Conservation (phyloP, 2,113 vertebrate genomes). For the Lepidiolamprologus cunningtoni region DNA sequence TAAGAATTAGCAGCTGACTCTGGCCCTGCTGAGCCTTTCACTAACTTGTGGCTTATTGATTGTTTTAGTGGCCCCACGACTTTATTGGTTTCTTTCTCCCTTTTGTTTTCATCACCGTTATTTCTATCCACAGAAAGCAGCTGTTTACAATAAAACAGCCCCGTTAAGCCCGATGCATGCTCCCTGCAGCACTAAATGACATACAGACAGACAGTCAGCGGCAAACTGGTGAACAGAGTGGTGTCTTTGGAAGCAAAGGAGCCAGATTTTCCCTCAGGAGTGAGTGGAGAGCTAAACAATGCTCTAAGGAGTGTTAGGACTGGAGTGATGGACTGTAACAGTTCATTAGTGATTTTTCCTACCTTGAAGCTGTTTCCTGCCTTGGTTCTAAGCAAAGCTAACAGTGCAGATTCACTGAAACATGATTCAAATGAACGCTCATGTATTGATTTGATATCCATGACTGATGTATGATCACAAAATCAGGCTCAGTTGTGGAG, state of each 20-base stretch:
- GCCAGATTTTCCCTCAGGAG: not conserved
- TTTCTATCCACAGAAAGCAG: not conserved
- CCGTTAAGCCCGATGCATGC: not conserved
- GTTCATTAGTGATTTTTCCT: not conserved
- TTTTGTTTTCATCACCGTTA: not conserved
- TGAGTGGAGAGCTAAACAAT: not conserved
- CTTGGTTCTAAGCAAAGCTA: not conserved
- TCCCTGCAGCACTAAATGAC: not conserved
- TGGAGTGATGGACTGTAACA: not conserved
- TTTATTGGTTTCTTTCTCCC: not conserved
- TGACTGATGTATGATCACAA: not conserved
- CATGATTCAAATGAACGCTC: not conserved
- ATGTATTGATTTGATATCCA: not conserved
- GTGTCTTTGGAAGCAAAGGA: not conserved
- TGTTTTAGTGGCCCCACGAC: not conserved
- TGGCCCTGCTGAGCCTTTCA: not conserved
- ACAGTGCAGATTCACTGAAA: not conserved
- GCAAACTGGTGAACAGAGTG: not conserved
- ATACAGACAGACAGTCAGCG: not conserved
- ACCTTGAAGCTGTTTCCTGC: not conserved
- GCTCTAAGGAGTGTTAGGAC: not conserved
- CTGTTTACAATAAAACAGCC: not conserved
- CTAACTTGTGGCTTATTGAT: not conserved
- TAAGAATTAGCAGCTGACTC: not conserved
- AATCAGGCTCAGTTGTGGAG: not conserved